Conservation (phyloP, 2,888 invertebrate genomes). For the Biston betularia region DNA sequence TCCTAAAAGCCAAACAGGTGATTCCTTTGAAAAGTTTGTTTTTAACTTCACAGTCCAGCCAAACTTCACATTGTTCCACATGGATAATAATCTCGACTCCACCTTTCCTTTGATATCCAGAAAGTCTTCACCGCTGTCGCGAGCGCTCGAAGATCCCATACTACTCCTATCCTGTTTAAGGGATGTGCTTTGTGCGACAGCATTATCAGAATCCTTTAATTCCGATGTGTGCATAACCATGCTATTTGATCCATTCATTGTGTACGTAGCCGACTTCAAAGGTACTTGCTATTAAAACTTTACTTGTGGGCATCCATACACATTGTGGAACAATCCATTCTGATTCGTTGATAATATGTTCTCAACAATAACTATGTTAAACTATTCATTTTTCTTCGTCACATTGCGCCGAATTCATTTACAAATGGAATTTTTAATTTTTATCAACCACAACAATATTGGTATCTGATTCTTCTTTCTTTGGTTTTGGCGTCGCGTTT, state of each 20-base stretch:
- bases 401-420: constrained; percentile 9
- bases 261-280: constrained; percentile 40
- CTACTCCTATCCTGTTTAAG: constrained; percentile 58
- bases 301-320: constrained; percentile 15
- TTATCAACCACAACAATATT: constrained; percentile 9
- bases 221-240: constrained; percentile 62
- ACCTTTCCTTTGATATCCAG: constrained; percentile 90
- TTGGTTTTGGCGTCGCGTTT: too few species aligned
- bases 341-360: constrained; percentile 11
- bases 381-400: constrained; percentile 14
- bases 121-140: constrained; percentile 74
- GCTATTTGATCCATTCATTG: constrained; percentile 72
- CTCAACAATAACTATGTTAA: not conserved
- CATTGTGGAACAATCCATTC: constrained; percentile 14
- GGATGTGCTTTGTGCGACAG: constrained; percentile 56
- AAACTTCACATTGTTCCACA: constrained; percentile 97
- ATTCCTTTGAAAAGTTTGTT: constrained; percentile 92
- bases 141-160: constrained; percentile 63
- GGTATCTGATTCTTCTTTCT: not conserved
- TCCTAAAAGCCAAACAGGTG: constrained; percentile 95
- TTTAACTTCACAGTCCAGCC: constrained; percentile 93
- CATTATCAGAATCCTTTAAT: constrained; percentile 58
- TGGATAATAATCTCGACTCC: constrained; percentile 93
- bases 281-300: constrained; percentile 26
- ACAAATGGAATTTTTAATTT: not conserved